Percentiles rank a stretch among this genome's conserved stretches.
phyloP scores from a whole-genome alignment of 2,888 invertebrate species.

The Nephrotoma flavescens region DNA sequence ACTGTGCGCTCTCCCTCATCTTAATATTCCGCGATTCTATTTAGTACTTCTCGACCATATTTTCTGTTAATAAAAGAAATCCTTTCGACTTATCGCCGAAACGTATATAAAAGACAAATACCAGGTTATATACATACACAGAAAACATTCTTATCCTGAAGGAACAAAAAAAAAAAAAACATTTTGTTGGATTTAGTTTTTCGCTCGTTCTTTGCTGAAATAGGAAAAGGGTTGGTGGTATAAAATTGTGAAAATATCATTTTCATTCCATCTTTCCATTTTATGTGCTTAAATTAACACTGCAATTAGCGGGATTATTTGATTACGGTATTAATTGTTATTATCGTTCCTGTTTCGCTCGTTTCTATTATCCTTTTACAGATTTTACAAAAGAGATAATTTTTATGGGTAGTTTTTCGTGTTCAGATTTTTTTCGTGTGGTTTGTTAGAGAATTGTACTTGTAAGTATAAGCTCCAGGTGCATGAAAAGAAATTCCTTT shows the following conservation, averaged over 20 bases:
- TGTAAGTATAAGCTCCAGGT: not conserved
- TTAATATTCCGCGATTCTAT: not conserved
- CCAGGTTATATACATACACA: not conserved
- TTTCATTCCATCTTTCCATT: not conserved
- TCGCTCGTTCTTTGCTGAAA: not conserved
- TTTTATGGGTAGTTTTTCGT: not conserved
- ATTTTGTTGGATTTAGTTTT: not conserved
- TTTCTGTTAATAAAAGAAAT: not conserved
- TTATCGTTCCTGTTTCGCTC: not conserved
- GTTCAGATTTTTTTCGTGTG: not conserved
- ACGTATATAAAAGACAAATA: not conserved
- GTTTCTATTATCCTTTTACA: not conserved
- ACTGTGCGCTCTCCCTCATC: not conserved
- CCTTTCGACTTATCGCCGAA: not conserved
- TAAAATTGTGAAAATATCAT: not conserved
- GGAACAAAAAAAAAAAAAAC: not conserved
- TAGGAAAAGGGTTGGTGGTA: not conserved
- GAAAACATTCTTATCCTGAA: not conserved
- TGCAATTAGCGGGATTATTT: constrained; percentile 21
- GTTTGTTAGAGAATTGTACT: not conserved
- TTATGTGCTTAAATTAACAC: constrained; percentile 11
- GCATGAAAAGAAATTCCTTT: not conserved
- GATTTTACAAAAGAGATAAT: not conserved
- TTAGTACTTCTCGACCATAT: not conserved
- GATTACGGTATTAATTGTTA: constrained; percentile 15